Evolutionary conservation across 2,888 invertebrate species (phyloP).

Genomic region (Pogonocherus hispidulus): DNA sequence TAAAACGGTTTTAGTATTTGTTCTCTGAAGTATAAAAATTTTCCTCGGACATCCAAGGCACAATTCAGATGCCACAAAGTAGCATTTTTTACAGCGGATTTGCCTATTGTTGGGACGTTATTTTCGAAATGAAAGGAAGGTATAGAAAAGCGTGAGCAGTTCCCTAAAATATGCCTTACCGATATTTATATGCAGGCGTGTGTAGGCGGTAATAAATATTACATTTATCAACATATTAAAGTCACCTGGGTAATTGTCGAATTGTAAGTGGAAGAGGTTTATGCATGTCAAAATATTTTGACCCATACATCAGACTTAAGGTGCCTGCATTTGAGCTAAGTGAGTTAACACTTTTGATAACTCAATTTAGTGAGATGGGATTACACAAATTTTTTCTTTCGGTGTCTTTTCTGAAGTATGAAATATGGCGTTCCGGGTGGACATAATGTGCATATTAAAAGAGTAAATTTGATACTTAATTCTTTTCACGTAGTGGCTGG

Average conservation of each 20-base stretch:
- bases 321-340: conserved; percentile 28
- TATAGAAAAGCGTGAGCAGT: conserved; percentile 24
- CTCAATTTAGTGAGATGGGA: conserved; percentile 42
- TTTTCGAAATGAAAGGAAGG: conserved; percentile 9
- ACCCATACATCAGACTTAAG: conserved; percentile 58
- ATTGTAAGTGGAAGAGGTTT: conserved; percentile 42
- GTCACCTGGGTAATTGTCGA: conserved; percentile 36
- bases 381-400: conserved; percentile 30
- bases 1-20: neutral
- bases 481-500: conserved; percentile 27
- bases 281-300: conserved; percentile 57
- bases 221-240: conserved; percentile 41
- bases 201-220: conserved; percentile 39
- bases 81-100: conserved; percentile 53
- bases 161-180: conserved; percentile 35
- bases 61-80: conserved; percentile 18
- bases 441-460: conserved; percentile 31
- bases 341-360: conserved; percentile 47
- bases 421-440: conserved; percentile 28
- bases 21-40: conserved; percentile 17
- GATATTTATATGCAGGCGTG: conserved; percentile 32
- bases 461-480: conserved; percentile 33
- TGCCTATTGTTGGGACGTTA: conserved; percentile 34
- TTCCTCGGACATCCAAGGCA: neutral
- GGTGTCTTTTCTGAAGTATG: conserved; percentile 25